phyloP scores from a whole-genome alignment of 2,797 vertebrate species.

The Antennarius maculatus region DNA sequence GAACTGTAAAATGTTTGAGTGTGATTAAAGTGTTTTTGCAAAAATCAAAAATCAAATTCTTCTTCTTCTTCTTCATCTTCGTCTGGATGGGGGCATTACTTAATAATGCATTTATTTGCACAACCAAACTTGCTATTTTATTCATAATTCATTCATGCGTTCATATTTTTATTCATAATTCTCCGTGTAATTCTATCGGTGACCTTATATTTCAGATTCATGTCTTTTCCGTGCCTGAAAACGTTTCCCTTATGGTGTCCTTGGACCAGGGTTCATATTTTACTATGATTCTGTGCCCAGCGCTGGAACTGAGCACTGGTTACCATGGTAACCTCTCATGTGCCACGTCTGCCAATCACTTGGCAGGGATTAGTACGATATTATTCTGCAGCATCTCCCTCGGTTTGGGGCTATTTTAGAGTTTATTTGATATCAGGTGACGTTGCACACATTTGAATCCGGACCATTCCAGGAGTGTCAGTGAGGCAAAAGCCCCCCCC shows the following conservation, averaged over 20 bases:
- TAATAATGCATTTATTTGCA: conserved; percentile 9
- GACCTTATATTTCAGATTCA: conserved; percentile 1
- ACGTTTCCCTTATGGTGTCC: conserved; percentile 39
- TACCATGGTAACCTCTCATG: conserved; percentile 49
- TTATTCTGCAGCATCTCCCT: conserved; percentile 19
- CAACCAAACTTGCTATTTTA: conserved; percentile 6
- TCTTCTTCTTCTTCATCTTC: conserved; percentile 6
- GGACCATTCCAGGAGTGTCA: conserved; percentile 1
- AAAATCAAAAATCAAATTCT: too few species aligned
- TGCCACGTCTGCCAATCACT: conserved; percentile 55
- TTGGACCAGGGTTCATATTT: conserved; percentile 45
- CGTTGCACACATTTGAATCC: conserved; percentile 11
- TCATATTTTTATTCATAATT: background rate
- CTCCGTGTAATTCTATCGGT: background rate
- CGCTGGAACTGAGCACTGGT: conserved; percentile 39
- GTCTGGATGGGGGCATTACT: conserved; percentile 26
- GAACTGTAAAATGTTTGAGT: too few species aligned
- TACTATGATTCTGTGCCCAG: conserved; percentile 47
- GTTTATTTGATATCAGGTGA: conserved; percentile 13
- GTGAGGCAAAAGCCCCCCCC: background rate
- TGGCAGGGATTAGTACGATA: conserved; percentile 34
- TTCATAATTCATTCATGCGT: background rate
- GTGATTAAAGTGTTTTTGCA: too few species aligned
- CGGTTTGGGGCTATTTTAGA: conserved; percentile 21
- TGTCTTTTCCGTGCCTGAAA: conserved; percentile 10